Conservation (phyloP, 1,140 invertebrate genomes). For the Drosophila aff. region DNA sequence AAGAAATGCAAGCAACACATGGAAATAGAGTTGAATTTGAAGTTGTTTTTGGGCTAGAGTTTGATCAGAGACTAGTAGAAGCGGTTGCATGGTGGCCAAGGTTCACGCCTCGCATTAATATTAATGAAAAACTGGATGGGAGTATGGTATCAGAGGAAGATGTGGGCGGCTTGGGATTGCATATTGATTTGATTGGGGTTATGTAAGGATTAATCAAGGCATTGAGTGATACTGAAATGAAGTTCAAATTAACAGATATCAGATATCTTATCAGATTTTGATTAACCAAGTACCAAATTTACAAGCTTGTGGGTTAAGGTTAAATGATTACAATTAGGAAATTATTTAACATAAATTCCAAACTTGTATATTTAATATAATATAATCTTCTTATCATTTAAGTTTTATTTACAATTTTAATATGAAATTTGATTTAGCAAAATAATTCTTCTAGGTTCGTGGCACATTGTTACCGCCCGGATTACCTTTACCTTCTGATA, state of each 20-base stretch:
- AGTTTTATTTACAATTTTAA: not conserved
- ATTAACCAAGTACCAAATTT: not conserved
- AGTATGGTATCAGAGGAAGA: conserved; percentile 2
- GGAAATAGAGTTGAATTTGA: conserved; percentile 46
- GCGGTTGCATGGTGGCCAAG: conserved; percentile 29
- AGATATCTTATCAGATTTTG: conserved; percentile 4
- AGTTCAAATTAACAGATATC: conserved; percentile 1
- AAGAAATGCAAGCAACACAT: conserved; percentile 47
- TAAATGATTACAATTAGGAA: not conserved
- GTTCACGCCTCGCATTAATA: conserved; percentile 37
- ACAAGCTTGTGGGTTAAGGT: not conserved
- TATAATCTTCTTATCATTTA: too few relatives aligned
- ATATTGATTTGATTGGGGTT: conserved; percentile 28
- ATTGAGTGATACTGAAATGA: conserved; percentile 3
- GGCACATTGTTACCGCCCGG: not conserved
- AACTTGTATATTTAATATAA: too few relatives aligned
- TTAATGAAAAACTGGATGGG: conserved; percentile 18
- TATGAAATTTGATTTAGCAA: not conserved
- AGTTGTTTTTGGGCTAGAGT: conserved; percentile 11
- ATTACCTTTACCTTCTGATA: not conserved
- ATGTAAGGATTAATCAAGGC: conserved; percentile 29
- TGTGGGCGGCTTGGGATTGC: conserved; percentile 23
- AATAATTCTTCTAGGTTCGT: not conserved
- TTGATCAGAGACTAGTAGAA: conserved; percentile 42
- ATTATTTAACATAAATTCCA: too few relatives aligned